phyloP scores from a whole-genome alignment of 2,888 invertebrate species.

The Phanerotoma sp. region DNA sequence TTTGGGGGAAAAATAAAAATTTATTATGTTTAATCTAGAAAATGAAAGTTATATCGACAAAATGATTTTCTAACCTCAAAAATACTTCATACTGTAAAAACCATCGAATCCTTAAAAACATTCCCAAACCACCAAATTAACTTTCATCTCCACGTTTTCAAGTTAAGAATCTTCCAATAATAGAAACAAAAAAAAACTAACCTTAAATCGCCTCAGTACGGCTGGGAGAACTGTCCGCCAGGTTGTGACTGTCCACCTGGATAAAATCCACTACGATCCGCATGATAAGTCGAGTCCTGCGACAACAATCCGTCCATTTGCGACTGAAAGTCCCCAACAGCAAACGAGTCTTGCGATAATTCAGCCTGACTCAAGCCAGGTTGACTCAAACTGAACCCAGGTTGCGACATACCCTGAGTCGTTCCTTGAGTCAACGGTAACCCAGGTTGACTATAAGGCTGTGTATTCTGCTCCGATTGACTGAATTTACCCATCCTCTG shows the following conservation, averaged over 20 bases:
- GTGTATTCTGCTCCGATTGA: conserved; percentile 73
- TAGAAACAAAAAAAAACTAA: no score
- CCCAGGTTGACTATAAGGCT: conserved; percentile 65
- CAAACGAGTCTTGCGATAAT: conserved; percentile 76
- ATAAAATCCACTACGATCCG: conserved; percentile 63
- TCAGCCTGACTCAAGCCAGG: conserved; percentile 70
- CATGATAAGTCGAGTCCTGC: conserved; percentile 88
- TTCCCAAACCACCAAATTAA: no score
- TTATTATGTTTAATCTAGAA: no score
- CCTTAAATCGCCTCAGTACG: conserved; percentile 62
- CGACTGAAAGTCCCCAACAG: conserved; percentile 82
- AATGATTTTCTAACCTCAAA: no score
- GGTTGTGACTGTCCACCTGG: conserved; percentile 59
- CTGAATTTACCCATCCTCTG: conserved; percentile 56
- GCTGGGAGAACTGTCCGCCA: conserved; percentile 67
- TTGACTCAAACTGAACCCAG: conserved; percentile 69
- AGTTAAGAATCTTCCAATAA: no score
- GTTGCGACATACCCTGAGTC: conserved; percentile 71
- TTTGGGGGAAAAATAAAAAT: no score
- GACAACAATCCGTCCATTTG: conserved; percentile 94
- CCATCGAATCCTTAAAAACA: no score
- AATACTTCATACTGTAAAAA: no score
- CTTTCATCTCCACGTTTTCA: no score
- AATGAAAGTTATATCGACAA: no score
- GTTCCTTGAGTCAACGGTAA: conserved; percentile 57